A percentile compares a stretch with the other conserved stretches of the same genome.
phyloP scores from a whole-genome alignment of 2,888 invertebrate species.

The Idaea aversata region DNA sequence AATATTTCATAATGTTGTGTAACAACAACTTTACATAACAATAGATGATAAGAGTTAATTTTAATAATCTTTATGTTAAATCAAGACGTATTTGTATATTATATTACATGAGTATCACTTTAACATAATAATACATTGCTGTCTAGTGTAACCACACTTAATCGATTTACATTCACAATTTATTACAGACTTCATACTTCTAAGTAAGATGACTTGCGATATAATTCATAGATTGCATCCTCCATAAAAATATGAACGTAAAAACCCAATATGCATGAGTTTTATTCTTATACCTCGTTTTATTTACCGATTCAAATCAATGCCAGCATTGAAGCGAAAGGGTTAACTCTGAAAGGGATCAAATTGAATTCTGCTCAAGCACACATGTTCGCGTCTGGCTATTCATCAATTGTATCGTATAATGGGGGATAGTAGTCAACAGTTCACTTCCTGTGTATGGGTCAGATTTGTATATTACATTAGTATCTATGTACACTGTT shows the following conservation, averaged over 20 bases:
- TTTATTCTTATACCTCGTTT: slow-evolving; percentile 33
- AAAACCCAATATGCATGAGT: slow-evolving; percentile 4
- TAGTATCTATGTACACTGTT: slow-evolving; percentile 19
- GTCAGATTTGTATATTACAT: slow-evolving; percentile 35
- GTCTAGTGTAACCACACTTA: neutral
- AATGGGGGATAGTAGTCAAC: slow-evolving; percentile 68
- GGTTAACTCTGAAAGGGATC: slow-evolving; percentile 69
- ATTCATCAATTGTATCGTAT: slow-evolving; percentile 73
- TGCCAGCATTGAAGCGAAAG: slow-evolving; percentile 60
- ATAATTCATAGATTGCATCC: slow-evolving; percentile 7
- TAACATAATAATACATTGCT: neutral
- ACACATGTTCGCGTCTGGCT: slow-evolving; percentile 66
- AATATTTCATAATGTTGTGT: neutral
- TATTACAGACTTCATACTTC: neutral
- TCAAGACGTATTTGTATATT: neutral
- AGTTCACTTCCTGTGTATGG: slow-evolving; percentile 58
- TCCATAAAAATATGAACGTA: slow-evolving; percentile 2
- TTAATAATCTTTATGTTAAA: neutral
- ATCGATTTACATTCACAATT: neutral
- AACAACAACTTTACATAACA: neutral
- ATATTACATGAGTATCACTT: neutral
- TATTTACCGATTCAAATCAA: slow-evolving; percentile 73
- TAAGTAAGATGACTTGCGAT: neutral
- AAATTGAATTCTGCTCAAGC: slow-evolving; percentile 71
- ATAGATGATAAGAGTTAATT: neutral